Evolutionary conservation across 2,113 vertebrate species (phyloP), one percentile per base, ranked within the genome.

Genomic region (Cyprinodon tularosa): DNA sequence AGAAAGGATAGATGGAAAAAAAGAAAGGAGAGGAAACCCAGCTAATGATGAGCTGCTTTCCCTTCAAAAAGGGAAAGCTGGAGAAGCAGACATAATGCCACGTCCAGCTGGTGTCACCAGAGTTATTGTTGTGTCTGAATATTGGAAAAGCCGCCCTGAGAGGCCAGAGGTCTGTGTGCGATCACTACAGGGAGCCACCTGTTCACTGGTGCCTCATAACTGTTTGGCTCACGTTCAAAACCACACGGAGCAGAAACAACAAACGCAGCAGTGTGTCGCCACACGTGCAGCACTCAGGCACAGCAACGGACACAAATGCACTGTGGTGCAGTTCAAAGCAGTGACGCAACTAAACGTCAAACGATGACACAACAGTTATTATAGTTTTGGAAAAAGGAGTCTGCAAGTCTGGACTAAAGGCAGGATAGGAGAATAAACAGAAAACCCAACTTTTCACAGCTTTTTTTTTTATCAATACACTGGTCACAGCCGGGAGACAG

Each of bases 141-240:
- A 64, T 64, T 69, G 63, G 63, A 66, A 63, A 74, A 81, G 15
- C 37, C 6, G 62, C 9, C 14, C 68, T 14, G 62, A 36, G 76
- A 68, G 69, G 48, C 79, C 73, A 60, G 67, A 53, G 22, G 80
- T 67, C 50, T 60, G 66, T 29, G 66, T 67, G 67, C 20, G 40
- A 57, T 47, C 59, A 3, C 48, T 62, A 17, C 69, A 45, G 76
- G 74, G 64, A 82, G 48, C 68, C 86, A 88, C 87, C 87, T 88
- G 87, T 76, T 74, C 15, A 45, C 84, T 59, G 62, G 13, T 67
- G 77, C 42, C 48, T 17, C 65, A 68, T 67, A 65, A 72, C 75
- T 10, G 68, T n/a, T 57, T 82, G 82, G 84, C 80, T 69, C 45
- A 2, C 3, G 10, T 50, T 83, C 81, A 80, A 79, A 85, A 72